Percentiles rank a stretch among this genome's conserved stretches.
phyloP scores from a whole-genome alignment of 2,797 vertebrate genomes.

The Labeo calbasu region DNA sequence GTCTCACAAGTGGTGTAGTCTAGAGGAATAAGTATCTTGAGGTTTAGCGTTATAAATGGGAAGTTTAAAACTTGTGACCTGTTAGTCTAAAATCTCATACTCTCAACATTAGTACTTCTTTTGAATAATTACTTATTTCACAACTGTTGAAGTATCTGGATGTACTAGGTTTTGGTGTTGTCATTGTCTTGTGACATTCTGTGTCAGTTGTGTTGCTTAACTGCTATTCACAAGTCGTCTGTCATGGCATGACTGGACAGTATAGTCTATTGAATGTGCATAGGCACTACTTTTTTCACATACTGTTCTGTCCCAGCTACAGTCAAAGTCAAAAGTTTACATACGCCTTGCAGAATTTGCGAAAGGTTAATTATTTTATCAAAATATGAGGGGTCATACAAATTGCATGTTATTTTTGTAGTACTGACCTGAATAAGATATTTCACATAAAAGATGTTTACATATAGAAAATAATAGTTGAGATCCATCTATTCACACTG shows the following conservation, averaged over 20 bases:
- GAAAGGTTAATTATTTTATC: too few species aligned
- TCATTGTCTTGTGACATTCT: neutral
- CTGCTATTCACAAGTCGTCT: neutral
- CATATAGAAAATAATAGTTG: too few species aligned
- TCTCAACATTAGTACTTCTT: neutral
- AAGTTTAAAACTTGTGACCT: neutral
- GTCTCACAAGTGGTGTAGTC: constrained; percentile 36
- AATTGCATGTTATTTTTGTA: too few species aligned
- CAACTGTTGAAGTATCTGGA: neutral
- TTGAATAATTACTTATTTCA: neutral
- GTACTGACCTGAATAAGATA: too few species aligned
- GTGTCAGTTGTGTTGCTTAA: neutral
- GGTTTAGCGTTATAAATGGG: constrained; percentile 27
- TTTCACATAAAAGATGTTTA: too few species aligned
- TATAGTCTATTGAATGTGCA: neutral
- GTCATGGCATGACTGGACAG: neutral
- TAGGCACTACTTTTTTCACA: neutral
- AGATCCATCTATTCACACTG: too few species aligned
- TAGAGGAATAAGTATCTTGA: constrained; percentile 12
- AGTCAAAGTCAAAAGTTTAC: too few species aligned
- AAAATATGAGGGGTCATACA: too few species aligned
- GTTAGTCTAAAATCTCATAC: neutral
- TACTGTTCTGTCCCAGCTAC: neutral
- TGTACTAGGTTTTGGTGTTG: neutral
- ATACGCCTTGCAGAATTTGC: too few species aligned